Percentiles rank a stretch among this genome's conserved stretches.
phyloP scores from a whole-genome alignment of 2,888 invertebrate species.

The Andrena trimmerana region DNA sequence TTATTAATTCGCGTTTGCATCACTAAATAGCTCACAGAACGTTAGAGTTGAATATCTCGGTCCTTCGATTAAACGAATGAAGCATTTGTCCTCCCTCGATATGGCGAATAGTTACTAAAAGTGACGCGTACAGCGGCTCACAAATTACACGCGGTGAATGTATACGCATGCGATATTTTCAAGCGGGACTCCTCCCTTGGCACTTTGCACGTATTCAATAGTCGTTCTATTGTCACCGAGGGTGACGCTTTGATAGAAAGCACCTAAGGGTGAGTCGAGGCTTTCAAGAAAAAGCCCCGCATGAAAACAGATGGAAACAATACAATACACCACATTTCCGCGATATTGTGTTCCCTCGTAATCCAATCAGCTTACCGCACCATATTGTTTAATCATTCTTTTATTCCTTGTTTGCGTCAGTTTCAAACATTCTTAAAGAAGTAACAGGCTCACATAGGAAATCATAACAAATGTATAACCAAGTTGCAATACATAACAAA shows the following conservation, averaged over 20 bases:
- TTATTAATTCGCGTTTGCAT: not conserved
- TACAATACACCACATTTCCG: conserved; percentile 37
- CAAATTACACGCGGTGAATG: conserved; percentile 59
- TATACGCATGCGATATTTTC: conserved; percentile 48
- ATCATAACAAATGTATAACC: no score
- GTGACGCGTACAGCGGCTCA: conserved; percentile 55
- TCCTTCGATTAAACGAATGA: not conserved
- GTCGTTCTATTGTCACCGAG: conserved; percentile 61
- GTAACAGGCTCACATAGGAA: no score
- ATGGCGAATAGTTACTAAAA: conserved; percentile 44
- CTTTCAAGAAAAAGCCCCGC: conserved; percentile 46
- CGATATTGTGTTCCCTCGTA: conserved; percentile 33
- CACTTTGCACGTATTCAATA: conserved; percentile 62
- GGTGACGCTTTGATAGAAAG: conserved; percentile 65
- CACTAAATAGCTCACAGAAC: not conserved
- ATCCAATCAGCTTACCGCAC: conserved; percentile 8
- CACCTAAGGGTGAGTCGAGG: conserved; percentile 50
- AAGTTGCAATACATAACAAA: no score
- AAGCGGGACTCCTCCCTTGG: conserved; percentile 31
- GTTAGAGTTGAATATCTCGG: not conserved
- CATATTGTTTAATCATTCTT: not conserved
- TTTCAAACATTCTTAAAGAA: not conserved
- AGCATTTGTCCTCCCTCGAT: not conserved
- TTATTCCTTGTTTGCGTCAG: not conserved
- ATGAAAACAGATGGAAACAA: conserved; percentile 31